Conservation (phyloP, 37 sponge, comb jelly and placozoan genomes). For the Tethya wilhelma region DNA sequence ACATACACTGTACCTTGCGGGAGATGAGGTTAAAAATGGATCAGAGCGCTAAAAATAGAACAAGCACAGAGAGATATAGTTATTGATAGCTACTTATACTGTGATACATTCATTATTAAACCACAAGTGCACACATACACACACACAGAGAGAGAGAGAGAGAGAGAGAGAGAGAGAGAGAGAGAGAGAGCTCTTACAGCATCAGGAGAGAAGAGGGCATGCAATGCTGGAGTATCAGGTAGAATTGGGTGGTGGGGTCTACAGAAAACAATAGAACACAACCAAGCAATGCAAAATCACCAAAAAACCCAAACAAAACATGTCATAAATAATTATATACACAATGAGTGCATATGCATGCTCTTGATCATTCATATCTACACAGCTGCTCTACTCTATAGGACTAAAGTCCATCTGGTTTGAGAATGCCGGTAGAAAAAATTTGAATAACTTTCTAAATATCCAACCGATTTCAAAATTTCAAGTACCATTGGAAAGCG, state of each 20-base stretch:
- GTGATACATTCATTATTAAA: background rate
- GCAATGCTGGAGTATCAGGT: slow-evolving; percentile 4
- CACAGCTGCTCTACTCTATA: too few relatives aligned
- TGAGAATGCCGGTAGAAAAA: too few relatives aligned
- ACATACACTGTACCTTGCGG: slow-evolving; percentile 4
- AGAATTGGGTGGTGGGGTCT: slow-evolving; percentile 30
- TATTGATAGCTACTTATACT: background rate
- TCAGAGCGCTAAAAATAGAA: slow-evolving; percentile 31
- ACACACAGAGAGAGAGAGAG: background rate
- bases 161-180: background rate
- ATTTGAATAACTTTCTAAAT: too few relatives aligned
- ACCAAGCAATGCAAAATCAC: too few relatives aligned
- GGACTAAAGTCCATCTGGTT: too few relatives aligned
- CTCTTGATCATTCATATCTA: too few relatives aligned
- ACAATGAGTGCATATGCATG: background rate
- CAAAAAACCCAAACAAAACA: too few relatives aligned
- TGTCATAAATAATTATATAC: background rate
- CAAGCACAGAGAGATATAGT: background rate
- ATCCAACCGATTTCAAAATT: too few relatives aligned
- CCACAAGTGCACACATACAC: slow-evolving; percentile 4
- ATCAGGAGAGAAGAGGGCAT: slow-evolving; percentile 40
- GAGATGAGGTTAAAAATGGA: slow-evolving; percentile 61
- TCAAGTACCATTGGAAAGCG: too few relatives aligned
- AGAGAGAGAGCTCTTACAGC: slow-evolving; percentile 10
- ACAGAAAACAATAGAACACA: background rate